Conservation (phyloP, 2,888 invertebrate genomes). For the Lasioglossum lativentre region DNA sequence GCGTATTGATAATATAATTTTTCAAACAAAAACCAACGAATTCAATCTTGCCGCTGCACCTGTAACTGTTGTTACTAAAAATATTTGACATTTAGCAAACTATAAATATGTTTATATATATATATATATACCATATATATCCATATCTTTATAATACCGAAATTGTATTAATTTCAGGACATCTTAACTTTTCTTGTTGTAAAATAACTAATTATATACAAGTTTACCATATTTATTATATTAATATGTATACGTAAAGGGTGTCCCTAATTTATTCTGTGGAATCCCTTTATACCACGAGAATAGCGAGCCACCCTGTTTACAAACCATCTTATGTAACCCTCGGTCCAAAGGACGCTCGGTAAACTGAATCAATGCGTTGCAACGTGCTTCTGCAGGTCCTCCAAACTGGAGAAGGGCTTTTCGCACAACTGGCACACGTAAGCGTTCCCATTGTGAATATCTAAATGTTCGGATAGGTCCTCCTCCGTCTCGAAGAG, state of each 20-base stretch:
- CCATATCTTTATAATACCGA: background rate
- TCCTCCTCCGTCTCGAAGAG: slow-evolving; percentile 75
- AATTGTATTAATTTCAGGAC: background rate
- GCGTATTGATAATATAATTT: background rate
- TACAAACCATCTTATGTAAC: background rate
- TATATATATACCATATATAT: background rate
- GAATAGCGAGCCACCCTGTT: background rate
- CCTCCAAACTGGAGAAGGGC: slow-evolving; percentile 77
- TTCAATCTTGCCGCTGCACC: background rate
- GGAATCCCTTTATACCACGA: background rate
- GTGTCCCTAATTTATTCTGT: background rate
- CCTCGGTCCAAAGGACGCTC: background rate
- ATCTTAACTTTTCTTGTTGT: background rate
- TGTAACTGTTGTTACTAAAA: slow-evolving; percentile 6
- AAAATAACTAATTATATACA: slow-evolving; percentile 1
- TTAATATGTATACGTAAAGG: background rate
- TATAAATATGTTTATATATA: background rate
- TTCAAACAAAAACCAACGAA: background rate
- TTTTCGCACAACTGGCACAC: slow-evolving; percentile 81
- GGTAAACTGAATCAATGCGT: slow-evolving; percentile 74
- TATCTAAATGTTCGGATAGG: slow-evolving; percentile 78
- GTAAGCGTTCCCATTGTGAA: slow-evolving; percentile 78
- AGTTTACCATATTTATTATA: background rate
- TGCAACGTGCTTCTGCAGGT: slow-evolving; percentile 80
- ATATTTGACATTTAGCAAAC: background rate